phyloP scores from a whole-genome alignment of 2,797 vertebrate genomes.

The Neoniphon sammara region DNA sequence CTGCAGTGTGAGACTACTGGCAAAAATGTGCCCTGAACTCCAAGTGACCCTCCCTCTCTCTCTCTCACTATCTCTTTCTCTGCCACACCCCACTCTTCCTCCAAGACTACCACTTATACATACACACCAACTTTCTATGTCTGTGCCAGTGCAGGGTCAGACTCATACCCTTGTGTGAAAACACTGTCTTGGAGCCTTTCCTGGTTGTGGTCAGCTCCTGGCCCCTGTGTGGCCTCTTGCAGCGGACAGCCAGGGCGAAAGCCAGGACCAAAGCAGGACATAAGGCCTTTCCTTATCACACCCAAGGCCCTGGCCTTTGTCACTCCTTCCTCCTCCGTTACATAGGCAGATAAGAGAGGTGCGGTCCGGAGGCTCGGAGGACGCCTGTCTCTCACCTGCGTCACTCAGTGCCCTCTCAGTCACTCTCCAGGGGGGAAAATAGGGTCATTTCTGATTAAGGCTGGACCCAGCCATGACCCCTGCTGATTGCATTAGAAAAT shows the following conservation, averaged over 20 bases:
- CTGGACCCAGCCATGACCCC: conserved; percentile 64
- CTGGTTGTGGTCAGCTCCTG: conserved; percentile 86
- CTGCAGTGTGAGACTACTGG: conserved; percentile 85
- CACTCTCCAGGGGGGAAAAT: conserved; percentile 76
- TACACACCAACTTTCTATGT: conserved; percentile 49
- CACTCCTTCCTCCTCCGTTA: conserved; percentile 77
- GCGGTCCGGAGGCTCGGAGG: conserved; percentile 78
- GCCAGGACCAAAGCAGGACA: conserved; percentile 73
- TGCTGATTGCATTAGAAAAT: conserved; percentile 19
- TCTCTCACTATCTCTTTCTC: conserved; percentile 38
- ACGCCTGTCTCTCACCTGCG: conserved; percentile 85
- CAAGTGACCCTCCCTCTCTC: conserved; percentile 85
- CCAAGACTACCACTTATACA: conserved; percentile 45
- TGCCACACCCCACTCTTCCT: conserved; percentile 11
- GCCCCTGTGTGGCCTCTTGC: conserved; percentile 84
- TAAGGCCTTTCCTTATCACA: conserved; percentile 88
- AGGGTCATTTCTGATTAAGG: conserved; percentile 68
- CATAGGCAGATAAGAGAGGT: conserved; percentile 78
- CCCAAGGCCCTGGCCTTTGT: conserved; percentile 87
- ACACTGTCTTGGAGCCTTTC: conserved; percentile 71
- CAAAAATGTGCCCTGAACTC: conserved; percentile 92
- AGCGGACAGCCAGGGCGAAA: conserved; percentile 65
- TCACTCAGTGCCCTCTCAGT: conserved; percentile 83
- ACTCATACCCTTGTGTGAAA: conserved; percentile 85
- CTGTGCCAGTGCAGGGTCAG: conserved; percentile 67